Evolutionary conservation across 2,888 invertebrate genomes (phyloP).

Genomic region (Chaetogeoica ovagalla): DNA sequence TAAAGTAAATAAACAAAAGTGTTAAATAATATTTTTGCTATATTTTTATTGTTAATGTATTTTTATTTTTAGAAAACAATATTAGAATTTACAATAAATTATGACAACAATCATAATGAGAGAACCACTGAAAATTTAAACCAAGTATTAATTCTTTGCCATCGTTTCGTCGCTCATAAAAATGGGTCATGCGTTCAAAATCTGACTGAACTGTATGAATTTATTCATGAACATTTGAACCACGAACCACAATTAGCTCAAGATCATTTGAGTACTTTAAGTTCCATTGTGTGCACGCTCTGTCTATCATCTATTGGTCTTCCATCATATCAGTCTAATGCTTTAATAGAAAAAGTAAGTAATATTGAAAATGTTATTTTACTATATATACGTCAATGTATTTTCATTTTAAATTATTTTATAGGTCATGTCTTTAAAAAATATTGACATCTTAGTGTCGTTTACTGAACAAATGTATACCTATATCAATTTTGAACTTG

Average conservation of each 20-base stretch:
- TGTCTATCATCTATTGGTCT: slow-evolving; percentile 33
- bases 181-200: slow-evolving; percentile 39
- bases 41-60: background rate
- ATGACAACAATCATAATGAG: slow-evolving; percentile 25
- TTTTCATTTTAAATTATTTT: slow-evolving; percentile 58
- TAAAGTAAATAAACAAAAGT: slow-evolving; percentile 59
- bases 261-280: slow-evolving; percentile 32
- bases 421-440: slow-evolving; percentile 57
- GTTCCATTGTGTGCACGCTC: slow-evolving; percentile 46
- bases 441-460: slow-evolving; percentile 59
- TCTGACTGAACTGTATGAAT: slow-evolving; percentile 37
- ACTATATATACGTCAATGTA: background rate
- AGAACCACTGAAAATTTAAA: slow-evolving; percentile 41
- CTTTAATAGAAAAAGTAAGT: slow-evolving; percentile 41
- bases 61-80: slow-evolving; percentile 38
- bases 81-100: slow-evolving; percentile 37
- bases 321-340: slow-evolving; percentile 36
- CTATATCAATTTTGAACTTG: slow-evolving; percentile 47
- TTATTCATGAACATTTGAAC: slow-evolving; percentile 25
- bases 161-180: slow-evolving; percentile 27
- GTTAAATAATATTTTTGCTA: slow-evolving; percentile 58
- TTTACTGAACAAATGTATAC: slow-evolving; percentile 51
- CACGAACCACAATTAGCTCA: slow-evolving; percentile 22
- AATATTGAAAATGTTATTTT: background rate
- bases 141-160: slow-evolving; percentile 39